phyloP scores from a whole-genome alignment of 2,888 invertebrate genomes.

The Sepioteuthis lessoniana region DNA sequence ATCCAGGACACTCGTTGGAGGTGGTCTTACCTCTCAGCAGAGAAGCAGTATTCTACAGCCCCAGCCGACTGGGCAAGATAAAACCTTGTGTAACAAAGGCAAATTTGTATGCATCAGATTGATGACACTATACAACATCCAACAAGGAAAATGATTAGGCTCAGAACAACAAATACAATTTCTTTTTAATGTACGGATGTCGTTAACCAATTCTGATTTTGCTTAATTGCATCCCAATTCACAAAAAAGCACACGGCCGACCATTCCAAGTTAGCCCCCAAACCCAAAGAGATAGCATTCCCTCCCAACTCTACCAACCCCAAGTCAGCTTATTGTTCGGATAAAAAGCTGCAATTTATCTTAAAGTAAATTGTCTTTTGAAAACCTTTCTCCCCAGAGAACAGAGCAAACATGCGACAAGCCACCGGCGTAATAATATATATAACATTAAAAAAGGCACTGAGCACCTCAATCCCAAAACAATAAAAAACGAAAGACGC shows the following conservation, averaged over 20 bases:
- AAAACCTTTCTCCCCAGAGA: background rate
- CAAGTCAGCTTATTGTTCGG: background rate
- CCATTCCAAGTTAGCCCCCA: background rate
- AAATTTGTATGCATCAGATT: background rate
- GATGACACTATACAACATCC: too few relatives aligned
- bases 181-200: background rate
- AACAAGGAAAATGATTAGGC: background rate
- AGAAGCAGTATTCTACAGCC: too few relatives aligned
- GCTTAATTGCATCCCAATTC: background rate
- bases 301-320: background rate
- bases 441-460: background rate
- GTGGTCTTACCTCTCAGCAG: too few relatives aligned
- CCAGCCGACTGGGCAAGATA: too few relatives aligned
- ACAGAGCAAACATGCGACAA: background rate
- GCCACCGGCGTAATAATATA: background rate
- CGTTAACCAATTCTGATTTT: background rate
- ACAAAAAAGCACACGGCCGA: background rate
- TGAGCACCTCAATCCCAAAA: background rate
- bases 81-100: background rate
- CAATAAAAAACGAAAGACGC: background rate
- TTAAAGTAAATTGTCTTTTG: conserved; percentile 10
- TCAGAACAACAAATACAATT: background rate
- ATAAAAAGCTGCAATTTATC: background rate
- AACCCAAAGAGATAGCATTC: background rate
- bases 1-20: too few relatives aligned